Conservation (phyloP, 2,888 invertebrate genomes). For the Sycophila texana region DNA sequence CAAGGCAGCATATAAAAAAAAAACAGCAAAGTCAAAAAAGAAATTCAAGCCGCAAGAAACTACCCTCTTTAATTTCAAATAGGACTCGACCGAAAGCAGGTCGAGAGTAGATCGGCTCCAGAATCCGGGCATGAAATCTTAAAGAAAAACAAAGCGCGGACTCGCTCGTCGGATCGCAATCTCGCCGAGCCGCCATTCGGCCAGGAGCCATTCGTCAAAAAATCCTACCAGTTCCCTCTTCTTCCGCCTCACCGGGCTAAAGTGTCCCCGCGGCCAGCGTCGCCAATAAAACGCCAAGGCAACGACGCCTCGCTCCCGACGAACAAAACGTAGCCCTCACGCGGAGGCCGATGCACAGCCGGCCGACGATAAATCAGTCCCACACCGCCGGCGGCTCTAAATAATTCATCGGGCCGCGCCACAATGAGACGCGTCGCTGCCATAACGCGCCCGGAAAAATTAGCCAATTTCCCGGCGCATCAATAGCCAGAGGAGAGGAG, state of each 20-base stretch:
- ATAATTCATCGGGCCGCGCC: background rate
- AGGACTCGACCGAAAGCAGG: background rate
- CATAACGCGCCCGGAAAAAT: slow-evolving; percentile 40
- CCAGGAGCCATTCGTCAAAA: slow-evolving; percentile 32
- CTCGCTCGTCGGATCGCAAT: background rate
- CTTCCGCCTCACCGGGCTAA: background rate
- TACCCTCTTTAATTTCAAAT: slow-evolving; percentile 3
- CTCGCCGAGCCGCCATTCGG: background rate
- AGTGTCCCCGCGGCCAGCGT: slow-evolving; percentile 13
- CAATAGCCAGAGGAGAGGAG: background rate
- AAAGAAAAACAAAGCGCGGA: background rate
- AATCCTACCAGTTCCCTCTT: background rate
- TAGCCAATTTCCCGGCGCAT: slow-evolving; percentile 48
- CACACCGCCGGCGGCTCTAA: background rate
- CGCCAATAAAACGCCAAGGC: slow-evolving; percentile 26
- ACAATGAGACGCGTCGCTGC: background rate
- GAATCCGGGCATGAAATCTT: slow-evolving; percentile 24
- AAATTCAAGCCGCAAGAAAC: background rate
- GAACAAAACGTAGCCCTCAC: background rate
- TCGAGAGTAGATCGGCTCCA: background rate
- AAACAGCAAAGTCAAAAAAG: too few relatives aligned
- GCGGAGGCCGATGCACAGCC: background rate
- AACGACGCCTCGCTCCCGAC: background rate
- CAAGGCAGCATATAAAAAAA: too few relatives aligned
- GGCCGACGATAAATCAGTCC: background rate